Conservation (phyloP, 2,888 invertebrate species). For the Meganola albula region DNA sequence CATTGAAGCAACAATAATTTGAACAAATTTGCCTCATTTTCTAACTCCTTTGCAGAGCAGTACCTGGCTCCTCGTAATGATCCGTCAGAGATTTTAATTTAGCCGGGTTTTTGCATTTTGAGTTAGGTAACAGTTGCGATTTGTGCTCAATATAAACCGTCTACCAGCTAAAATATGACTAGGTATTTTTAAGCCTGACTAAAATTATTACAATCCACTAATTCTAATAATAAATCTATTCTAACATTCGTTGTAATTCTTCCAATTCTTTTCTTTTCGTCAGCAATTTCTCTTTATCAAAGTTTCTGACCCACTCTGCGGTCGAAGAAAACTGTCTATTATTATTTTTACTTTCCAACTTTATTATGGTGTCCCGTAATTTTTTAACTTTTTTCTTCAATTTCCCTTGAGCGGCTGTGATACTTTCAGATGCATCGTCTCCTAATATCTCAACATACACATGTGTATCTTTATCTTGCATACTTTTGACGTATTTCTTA, state of each 20-base stretch:
- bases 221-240: no score
- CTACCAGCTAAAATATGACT: no score
- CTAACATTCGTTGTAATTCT: slow-evolving; percentile 51
- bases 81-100: no score
- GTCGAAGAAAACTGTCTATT: slow-evolving; percentile 38
- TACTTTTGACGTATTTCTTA: slow-evolving; percentile 40
- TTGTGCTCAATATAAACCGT: no score
- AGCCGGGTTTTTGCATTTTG: no score
- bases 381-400: slow-evolving; percentile 48
- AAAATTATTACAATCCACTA: no score
- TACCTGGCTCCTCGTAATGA: no score
- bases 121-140: no score
- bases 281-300: slow-evolving; percentile 46
- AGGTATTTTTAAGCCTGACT: no score
- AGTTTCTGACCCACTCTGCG: slow-evolving; percentile 36
- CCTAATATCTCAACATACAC: slow-evolving; percentile 49
- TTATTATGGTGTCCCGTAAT: slow-evolving; percentile 43
- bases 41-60: no score
- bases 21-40: no score
- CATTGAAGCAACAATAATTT: no score
- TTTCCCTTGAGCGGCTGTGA: slow-evolving; percentile 43
- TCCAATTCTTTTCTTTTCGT: slow-evolving; percentile 49
- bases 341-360: slow-evolving; percentile 45
- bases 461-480: slow-evolving; percentile 46
- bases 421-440: slow-evolving; percentile 37